Evolutionary conservation across 2,797 vertebrate genomes (phyloP), one percentile per base, ranked within the genome.

Genomic region (Mus spretus): DNA sequence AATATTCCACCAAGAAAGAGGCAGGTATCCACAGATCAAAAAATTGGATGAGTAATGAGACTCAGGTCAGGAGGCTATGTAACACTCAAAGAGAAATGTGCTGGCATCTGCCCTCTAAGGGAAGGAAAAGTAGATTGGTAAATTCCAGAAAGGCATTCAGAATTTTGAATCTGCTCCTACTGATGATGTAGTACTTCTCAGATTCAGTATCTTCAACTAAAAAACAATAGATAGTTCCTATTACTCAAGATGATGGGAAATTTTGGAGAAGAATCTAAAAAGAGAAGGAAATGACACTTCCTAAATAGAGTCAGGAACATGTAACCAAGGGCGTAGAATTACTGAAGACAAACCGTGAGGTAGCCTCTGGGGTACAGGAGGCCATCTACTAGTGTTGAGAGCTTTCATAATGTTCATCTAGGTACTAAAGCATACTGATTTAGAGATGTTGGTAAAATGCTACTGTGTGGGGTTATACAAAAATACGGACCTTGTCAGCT

Each of bases 301-400:
- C 63, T 82, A 78, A 72, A 59, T 63, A 34, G 47, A 61, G 53
- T 78, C 63, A 92, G 78, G 20, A 40, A 70, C 37, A 77, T 37
- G n/a, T 87, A 72, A 70, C 44, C n/a, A 85, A 91, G 34, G 31
- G 40, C 34, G 40, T 82, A 91, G 17, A 89, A 67, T 55, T 75
- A n/a, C 74, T 70, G 14, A 65, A 90, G 59, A 92, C 50, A 93
- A 90, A 94, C 70, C n/a, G n/a, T 89, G 82, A 96, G 55, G 74
- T 3, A 95, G 50, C 70, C 47, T 50, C 37, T 81, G 63, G 37
- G 31, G 34, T 78, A 55, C 3, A 0, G 3, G 14, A 31, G 44
- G 79, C 13, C 34, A 65, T 61, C 61, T 85, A 87, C 53, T 0
- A 59, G 31, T 37, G 8, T 28, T 91, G 94, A 75, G 20, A 90